These are phyloP conservation scores for Halichoeres trimaculatus DNA, from an alignment of 2,113 vertebrate species.

Conservation along the genomic window DNA sequence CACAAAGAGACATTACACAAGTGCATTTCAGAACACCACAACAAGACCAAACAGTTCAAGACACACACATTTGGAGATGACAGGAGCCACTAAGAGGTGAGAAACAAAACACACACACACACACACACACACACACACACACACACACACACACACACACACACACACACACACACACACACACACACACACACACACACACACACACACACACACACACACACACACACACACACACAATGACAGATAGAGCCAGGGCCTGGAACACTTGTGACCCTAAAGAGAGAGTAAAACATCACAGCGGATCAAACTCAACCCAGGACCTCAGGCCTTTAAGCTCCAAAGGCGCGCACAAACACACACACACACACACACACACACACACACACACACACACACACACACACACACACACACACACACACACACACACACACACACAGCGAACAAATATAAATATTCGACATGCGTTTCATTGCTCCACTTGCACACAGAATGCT, in stretches of 20 bases:
- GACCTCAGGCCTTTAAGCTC: constrained; percentile 19
- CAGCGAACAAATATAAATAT: constrained; percentile 14
- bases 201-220: constrained; percentile 6
- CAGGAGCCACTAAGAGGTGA: background rate
- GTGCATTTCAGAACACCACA: constrained; percentile 5
- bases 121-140: constrained; percentile 5
- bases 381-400: too few species aligned
- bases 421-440: background rate
- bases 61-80: background rate
- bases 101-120: constrained; percentile 18
- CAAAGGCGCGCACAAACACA: background rate
- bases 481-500: constrained; percentile 2
- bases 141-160: constrained; percentile 19
- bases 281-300: constrained; percentile 52
- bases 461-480: background rate
- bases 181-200: constrained; percentile 16
- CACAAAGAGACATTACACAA: constrained; percentile 15
- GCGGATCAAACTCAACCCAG: constrained; percentile 46
- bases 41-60: background rate
- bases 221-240: constrained; percentile 10
- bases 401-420: background rate
- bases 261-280: constrained; percentile 35
- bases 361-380: background rate
- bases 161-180: constrained; percentile 16
- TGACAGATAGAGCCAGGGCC: background rate